Evolutionary conservation across 2,797 vertebrate species (phyloP).

Genomic region (Picus viridis): DNA sequence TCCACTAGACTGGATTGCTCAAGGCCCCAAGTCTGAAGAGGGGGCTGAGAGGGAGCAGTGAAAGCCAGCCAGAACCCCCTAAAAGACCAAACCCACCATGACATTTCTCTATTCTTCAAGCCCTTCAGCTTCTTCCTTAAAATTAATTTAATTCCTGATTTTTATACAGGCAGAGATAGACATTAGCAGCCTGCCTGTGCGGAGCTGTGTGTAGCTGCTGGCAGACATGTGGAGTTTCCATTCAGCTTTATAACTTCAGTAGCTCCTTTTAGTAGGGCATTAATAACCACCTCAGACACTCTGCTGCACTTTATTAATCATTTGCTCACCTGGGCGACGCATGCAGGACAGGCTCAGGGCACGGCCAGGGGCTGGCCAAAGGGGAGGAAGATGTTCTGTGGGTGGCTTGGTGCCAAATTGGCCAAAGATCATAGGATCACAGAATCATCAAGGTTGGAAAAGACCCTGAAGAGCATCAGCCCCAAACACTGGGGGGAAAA

Average conservation of each 20-base stretch:
- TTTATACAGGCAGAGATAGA: slow-evolving; percentile 33
- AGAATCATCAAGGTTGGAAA: too few relatives aligned
- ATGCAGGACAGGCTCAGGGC: background rate
- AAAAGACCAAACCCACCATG: background rate
- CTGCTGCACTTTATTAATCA: slow-evolving; percentile 69
- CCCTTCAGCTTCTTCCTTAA: slow-evolving; percentile 4
- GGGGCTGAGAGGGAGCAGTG: background rate
- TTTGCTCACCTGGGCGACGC: background rate
- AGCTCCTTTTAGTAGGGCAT: slow-evolving; percentile 70
- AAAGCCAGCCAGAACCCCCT: background rate
- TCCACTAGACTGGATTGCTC: too few relatives aligned
- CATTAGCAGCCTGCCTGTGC: slow-evolving; percentile 57
- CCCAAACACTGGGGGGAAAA: too few relatives aligned
- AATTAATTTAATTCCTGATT: slow-evolving; percentile 64
- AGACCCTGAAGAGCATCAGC: too few relatives aligned
- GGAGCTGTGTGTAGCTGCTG: slow-evolving; percentile 64
- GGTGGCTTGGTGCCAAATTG: background rate
- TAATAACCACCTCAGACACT: slow-evolving; percentile 75
- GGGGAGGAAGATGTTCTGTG: background rate
- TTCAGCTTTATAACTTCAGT: slow-evolving; percentile 71
- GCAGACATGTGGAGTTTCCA: slow-evolving; percentile 64
- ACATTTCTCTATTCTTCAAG: background rate
- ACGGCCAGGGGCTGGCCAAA: accelerated
- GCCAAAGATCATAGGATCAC: background rate
- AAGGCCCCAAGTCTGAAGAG: background rate